Percentiles rank a stretch among this genome's conserved stretches.
These are phyloP conservation scores for Synanceia verrucosa DNA, from an alignment of 2,797 vertebrate species.

Conservation along the genomic window DNA sequence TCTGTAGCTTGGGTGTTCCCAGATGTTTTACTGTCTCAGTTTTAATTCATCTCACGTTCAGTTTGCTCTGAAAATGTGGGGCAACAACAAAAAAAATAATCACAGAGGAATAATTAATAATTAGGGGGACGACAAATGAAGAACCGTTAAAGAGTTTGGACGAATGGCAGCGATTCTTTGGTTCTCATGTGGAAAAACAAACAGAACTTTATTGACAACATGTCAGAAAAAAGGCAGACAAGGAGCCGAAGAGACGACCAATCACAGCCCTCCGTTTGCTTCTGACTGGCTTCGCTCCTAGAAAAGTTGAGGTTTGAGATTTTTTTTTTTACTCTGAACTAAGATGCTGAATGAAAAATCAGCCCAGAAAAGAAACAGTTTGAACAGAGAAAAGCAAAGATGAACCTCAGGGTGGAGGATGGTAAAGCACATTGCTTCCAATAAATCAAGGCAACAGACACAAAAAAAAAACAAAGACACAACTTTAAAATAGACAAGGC, in stretches of 20 bases:
- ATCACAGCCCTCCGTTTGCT: not conserved
- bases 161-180: constrained; percentile 73
- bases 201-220: constrained; percentile 8
- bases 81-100: not conserved
- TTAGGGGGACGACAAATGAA: constrained; percentile 10
- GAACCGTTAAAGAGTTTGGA: constrained; percentile 29
- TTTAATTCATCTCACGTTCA: constrained; percentile 37
- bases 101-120: not conserved
- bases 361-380: constrained; percentile 28
- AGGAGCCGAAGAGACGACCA: constrained; percentile 7
- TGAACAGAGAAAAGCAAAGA: not conserved
- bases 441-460: constrained; percentile 82
- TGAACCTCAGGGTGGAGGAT: constrained; percentile 65
- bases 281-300: constrained; percentile 30
- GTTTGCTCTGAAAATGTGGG: constrained; percentile 18
- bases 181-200: constrained; percentile 59
- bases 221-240: constrained; percentile 1
- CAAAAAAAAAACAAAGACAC: constrained; percentile 57
- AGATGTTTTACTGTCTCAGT: constrained; percentile 29
- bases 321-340: not conserved
- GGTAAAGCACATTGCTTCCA: constrained; percentile 81
- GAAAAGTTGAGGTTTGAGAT: constrained; percentile 12
- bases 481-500: constrained; percentile 76
- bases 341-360: constrained; percentile 53
- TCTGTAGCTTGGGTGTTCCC: not conserved